These are phyloP conservation scores for Melanerpes formicivorus DNA, from an alignment of 2,113 vertebrate genomes.

Conservation along the genomic window DNA sequence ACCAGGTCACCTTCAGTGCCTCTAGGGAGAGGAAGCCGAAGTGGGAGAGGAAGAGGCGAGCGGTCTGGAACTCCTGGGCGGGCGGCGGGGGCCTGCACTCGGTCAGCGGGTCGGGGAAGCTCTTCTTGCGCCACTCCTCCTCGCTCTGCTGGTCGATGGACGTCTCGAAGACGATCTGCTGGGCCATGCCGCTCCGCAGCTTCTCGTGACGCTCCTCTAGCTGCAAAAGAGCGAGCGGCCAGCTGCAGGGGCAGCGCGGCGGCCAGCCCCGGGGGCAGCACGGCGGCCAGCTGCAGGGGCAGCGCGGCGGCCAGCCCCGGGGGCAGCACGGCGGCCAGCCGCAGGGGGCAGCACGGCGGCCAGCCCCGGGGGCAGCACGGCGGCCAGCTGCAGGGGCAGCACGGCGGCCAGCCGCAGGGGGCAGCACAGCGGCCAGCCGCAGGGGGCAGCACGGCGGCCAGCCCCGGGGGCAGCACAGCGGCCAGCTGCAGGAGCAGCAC, in stretches of 20 bases:
- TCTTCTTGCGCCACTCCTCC: slow-evolving; percentile 84
- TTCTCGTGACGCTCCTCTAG: slow-evolving; percentile 91
- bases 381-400: too few species aligned
- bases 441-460: too few species aligned
- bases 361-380: too few species aligned
- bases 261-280: not conserved
- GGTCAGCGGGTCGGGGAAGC: slow-evolving; percentile 87
- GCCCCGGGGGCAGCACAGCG: too few species aligned
- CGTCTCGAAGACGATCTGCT: slow-evolving; percentile 90
- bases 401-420: too few species aligned
- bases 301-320: too few species aligned
- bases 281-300: too few species aligned
- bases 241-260: not conserved
- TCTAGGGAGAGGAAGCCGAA: slow-evolving; percentile 95
- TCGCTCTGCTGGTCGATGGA: slow-evolving; percentile 87
- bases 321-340: too few species aligned
- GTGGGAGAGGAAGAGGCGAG: slow-evolving; percentile 94
- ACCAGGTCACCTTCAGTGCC: slow-evolving; percentile 88
- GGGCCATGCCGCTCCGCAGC: slow-evolving; percentile 87
- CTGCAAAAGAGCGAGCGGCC: slow-evolving; percentile 73
- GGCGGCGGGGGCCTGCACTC: slow-evolving; percentile 91
- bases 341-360: too few species aligned
- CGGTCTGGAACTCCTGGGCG: slow-evolving; percentile 95
- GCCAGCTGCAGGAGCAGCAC: too few species aligned
- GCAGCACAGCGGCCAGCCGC: too few species aligned